These are phyloP conservation scores for Vanacampus margaritifer DNA, from an alignment of 2,113 vertebrate species.

Conservation along the genomic window DNA sequence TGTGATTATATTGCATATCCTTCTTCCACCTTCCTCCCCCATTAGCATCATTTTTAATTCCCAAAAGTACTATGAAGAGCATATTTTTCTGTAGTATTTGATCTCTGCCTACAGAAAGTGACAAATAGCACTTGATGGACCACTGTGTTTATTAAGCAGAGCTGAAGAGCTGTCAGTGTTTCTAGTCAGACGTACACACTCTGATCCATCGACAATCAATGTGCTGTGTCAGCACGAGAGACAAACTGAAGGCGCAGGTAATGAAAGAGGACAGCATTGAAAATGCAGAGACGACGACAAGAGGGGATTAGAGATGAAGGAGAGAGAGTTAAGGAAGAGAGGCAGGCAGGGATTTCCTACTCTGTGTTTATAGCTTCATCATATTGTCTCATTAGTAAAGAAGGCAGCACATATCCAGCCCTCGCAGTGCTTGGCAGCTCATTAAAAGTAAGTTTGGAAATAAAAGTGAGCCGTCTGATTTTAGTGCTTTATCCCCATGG, in stretches of 20 bases:
- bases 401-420: constrained; percentile 14
- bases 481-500: neutral
- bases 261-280: constrained; percentile 38
- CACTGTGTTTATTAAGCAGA: constrained; percentile 43
- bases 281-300: constrained; percentile 14
- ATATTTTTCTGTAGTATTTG: constrained; percentile 3
- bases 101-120: constrained; percentile 13
- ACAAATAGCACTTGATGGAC: constrained; percentile 9
- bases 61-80: neutral
- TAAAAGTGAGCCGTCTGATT: neutral
- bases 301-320: constrained; percentile 32
- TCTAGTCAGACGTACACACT: constrained; percentile 10
- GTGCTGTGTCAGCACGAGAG: constrained; percentile 36
- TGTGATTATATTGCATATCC: neutral
- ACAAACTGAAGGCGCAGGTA: constrained; percentile 21
- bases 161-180: constrained; percentile 23
- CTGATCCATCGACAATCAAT: constrained; percentile 30
- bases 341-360: constrained; percentile 21
- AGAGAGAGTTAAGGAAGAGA: constrained; percentile 13
- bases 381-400: constrained; percentile 30
- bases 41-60: neutral
- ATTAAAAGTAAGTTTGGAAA: constrained; percentile 11
- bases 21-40: neutral
- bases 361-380: constrained; percentile 23
- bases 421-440: constrained; percentile 9